Base-by-base conservation (phyloP, 2,797 vertebrate genomes). In the Chloroceryle inda region DNA sequence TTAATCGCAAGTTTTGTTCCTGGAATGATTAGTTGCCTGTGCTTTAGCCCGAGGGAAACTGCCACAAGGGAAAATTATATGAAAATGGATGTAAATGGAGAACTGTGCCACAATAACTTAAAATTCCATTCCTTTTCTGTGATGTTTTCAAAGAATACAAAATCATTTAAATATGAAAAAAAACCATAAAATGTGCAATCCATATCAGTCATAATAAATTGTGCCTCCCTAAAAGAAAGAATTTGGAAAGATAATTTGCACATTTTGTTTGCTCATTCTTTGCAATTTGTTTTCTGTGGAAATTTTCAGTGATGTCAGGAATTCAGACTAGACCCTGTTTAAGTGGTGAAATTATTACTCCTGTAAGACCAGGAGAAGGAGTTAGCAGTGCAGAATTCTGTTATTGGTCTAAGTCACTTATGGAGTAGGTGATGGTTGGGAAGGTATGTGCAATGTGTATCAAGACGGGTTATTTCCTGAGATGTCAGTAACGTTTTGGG, bases 1-100 rank as follows among this genome's bases (percentile, higher is more conserved):
- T 91, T 85, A 86, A 94, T 89, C 27, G 33, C 21, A 75, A 79
- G 12, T 90, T 93, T 93, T 90, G 17, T 52, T 76, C 82, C 81
- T 89, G 68, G 50, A 72, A 91, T 0, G 6, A 87, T 78, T 58
- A 81, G 33, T 62, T 92, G 62, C 55, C 38, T 92, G 37, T 84
- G 38, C 62, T 90, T 6, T 84, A 84, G 77, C 73, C 86, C 62
- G 86, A 68, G 77, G 58, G 64, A 96, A 95, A 61, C 27, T 63
- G 40, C 61, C 82, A 52, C 71, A 49, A 52, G 63, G 91, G 67
- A 79, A 90, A 91, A 82, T 33, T 7, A 38, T 71, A 59, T 33
- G 29, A 76, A 85, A 93, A 80, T 40, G 21, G 22, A 82, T 82
- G 56, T 62, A 87, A 79, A 55, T 63, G 27, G 44, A 83, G 59